Conservation (phyloP, 2,113 vertebrate species). For the Pedetes capensis region DNA sequence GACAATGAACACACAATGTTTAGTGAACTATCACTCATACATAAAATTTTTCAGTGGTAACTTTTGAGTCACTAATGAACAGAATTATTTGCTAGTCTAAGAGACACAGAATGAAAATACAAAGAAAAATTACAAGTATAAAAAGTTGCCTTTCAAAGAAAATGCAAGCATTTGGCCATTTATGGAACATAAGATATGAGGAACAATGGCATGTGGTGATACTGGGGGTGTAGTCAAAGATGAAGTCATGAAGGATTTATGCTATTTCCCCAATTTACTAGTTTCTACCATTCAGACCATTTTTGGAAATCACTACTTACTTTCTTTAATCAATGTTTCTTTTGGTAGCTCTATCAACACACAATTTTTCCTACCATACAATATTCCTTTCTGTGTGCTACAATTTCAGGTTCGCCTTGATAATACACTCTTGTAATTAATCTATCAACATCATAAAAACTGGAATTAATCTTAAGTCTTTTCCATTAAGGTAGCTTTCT, state of each 20-base stretch:
- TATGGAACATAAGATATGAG: background rate
- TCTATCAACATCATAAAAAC: background rate
- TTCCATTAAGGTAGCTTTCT: background rate
- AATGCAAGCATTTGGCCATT: conserved; percentile 1
- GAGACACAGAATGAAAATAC: background rate
- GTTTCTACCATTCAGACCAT: background rate
- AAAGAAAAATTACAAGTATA: background rate
- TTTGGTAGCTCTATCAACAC: background rate
- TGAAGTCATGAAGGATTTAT: background rate
- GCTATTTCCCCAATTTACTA: conserved; percentile 4
- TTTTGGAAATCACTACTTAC: conserved; percentile 29
- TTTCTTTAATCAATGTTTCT: background rate
- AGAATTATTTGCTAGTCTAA: background rate
- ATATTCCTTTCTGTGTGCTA: background rate
- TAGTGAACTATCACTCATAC: background rate
- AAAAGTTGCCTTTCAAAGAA: background rate
- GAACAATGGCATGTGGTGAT: background rate
- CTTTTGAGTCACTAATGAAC: background rate
- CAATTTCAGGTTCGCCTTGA: background rate
- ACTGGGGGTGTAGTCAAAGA: background rate
- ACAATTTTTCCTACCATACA: background rate
- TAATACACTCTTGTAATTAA: background rate
- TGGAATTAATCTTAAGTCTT: background rate
- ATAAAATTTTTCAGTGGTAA: background rate
- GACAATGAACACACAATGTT: background rate